Conservation (phyloP, 2,113 vertebrate species). For the Nerophis lumbriciformis region DNA sequence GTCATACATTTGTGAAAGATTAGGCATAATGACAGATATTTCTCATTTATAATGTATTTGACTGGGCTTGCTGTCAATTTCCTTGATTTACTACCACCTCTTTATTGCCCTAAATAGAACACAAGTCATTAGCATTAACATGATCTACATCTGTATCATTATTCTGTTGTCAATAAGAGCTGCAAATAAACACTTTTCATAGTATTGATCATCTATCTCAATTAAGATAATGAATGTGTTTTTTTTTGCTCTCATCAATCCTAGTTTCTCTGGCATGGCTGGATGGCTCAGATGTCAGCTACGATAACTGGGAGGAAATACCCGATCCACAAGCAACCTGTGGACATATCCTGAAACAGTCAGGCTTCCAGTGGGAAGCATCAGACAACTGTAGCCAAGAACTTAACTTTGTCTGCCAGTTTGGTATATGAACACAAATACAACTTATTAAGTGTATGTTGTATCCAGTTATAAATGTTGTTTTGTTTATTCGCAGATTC, state of each 20-base stretch:
- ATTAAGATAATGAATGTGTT: neutral
- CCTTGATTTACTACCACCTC: slow-evolving; percentile 38
- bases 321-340: slow-evolving; percentile 63
- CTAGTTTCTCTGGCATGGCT: slow-evolving; percentile 81
- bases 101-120: slow-evolving; percentile 37
- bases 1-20: slow-evolving; percentile 45
- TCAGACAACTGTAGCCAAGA: slow-evolving; percentile 80
- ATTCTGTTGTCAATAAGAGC: slow-evolving; percentile 15
- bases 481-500: slow-evolving; percentile 61
- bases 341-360: slow-evolving; percentile 73
- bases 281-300: slow-evolving; percentile 81
- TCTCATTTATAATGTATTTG: slow-evolving; percentile 26
- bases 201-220: neutral
- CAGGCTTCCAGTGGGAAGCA: slow-evolving; percentile 78
- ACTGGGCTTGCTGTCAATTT: slow-evolving; percentile 22
- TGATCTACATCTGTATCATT: slow-evolving; percentile 1
- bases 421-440: slow-evolving; percentile 70
- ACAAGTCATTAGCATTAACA: slow-evolving; percentile 12
- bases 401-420: slow-evolving; percentile 84
- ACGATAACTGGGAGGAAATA: slow-evolving; percentile 75
- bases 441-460: neutral
- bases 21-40: slow-evolving; percentile 28
- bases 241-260: neutral
- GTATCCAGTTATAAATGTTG: neutral
- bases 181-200: neutral